Conservation (phyloP, 2,113 vertebrate genomes). For the Macroglossus sobrinus region DNA sequence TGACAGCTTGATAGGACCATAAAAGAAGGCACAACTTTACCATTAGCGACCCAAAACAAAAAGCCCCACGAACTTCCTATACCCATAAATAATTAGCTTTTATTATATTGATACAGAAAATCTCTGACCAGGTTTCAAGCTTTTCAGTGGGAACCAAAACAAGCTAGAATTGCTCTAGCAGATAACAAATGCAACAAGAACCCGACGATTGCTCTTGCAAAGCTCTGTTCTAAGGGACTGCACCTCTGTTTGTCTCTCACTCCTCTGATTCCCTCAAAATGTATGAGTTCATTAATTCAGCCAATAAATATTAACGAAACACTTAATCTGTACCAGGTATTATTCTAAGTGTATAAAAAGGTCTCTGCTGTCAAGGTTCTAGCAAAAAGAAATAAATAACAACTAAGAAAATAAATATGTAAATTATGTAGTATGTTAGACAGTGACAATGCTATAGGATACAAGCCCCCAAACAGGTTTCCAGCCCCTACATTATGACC, state of each 20-base stretch:
- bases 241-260: background rate
- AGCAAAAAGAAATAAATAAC: background rate
- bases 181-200: background rate
- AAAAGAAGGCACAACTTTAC: constrained; percentile 12
- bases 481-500: background rate
- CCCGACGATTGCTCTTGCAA: background rate
- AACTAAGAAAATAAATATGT: background rate
- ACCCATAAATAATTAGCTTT: background rate
- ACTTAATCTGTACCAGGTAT: background rate
- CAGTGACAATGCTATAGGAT: background rate
- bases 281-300: background rate
- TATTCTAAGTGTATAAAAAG: background rate
- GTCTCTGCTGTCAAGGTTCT: background rate
- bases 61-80: background rate
- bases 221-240: background rate
- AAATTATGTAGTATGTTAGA: rapidly evolving
- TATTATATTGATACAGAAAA: background rate
- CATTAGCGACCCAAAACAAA: background rate
- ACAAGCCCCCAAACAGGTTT: background rate
- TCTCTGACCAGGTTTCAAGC: background rate
- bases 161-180: background rate
- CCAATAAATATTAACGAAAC: background rate
- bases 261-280: background rate
- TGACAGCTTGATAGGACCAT: constrained; percentile 37
- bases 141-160: background rate